These are phyloP conservation scores for Hypercompe scribonia DNA, from an alignment of 2,888 invertebrate genomes.

Conservation along the genomic window DNA sequence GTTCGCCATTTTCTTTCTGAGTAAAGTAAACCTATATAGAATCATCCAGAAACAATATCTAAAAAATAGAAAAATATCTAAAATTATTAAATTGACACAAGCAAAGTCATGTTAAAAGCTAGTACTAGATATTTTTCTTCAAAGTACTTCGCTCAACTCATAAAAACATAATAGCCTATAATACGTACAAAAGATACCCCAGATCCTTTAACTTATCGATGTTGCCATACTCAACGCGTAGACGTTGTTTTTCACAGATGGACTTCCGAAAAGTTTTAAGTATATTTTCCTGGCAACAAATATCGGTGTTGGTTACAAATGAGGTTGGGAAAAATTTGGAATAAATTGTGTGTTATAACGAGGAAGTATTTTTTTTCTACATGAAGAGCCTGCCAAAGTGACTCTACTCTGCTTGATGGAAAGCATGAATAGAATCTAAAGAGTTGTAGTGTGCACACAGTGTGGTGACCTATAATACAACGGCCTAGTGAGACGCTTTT, in stretches of 20 bases:
- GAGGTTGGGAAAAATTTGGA: slow-evolving; percentile 18
- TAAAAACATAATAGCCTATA: neutral
- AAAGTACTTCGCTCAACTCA: neutral
- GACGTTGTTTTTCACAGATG: slow-evolving; percentile 39
- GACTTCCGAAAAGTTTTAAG: slow-evolving; percentile 41
- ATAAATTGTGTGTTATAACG: slow-evolving; percentile 17
- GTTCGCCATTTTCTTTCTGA: too few species aligned
- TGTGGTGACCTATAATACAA: too few species aligned
- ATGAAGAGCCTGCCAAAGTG: too few species aligned
- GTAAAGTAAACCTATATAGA: too few species aligned
- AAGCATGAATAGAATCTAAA: too few species aligned
- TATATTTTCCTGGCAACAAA: slow-evolving; percentile 36
- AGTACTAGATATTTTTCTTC: neutral
- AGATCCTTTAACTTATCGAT: slow-evolving; percentile 13
- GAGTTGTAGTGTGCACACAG: too few species aligned
- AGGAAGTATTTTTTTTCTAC: too few species aligned
- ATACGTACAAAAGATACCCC: neutral
- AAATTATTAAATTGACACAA: too few species aligned
- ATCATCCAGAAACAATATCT: too few species aligned
- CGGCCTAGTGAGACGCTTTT: too few species aligned
- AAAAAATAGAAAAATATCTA: too few species aligned
- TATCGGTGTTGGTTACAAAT: slow-evolving; percentile 27
- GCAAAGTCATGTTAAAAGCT: neutral
- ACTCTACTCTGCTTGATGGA: too few species aligned
- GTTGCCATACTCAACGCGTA: slow-evolving; percentile 35